Evolutionary conservation across 2,113 vertebrate species (phyloP).

Genomic region (Paramormyrops kingsleyae): DNA sequence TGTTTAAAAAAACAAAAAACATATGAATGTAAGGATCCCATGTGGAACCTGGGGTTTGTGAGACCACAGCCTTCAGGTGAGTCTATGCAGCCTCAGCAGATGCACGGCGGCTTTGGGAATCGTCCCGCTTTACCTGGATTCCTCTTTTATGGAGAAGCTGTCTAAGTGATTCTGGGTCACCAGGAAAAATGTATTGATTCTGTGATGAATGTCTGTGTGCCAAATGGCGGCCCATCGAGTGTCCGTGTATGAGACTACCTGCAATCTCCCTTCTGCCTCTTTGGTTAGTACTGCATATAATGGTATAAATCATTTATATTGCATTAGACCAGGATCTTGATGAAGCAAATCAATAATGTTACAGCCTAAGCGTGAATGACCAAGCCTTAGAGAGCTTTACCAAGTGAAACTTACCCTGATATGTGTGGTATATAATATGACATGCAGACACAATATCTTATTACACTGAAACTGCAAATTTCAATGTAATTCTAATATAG

Average conservation of each 20-base stretch:
- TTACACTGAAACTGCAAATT: neutral
- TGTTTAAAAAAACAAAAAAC: neutral
- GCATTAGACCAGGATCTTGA: neutral
- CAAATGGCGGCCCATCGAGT: neutral
- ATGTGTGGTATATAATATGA: neutral
- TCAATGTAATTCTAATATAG: neutral
- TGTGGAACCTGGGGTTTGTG: neutral
- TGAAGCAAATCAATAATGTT: neutral
- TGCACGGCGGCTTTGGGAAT: neutral
- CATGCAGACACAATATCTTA: neutral
- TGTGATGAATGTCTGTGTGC: neutral
- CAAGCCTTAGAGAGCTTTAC: neutral
- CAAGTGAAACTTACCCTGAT: neutral
- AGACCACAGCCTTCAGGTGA: neutral
- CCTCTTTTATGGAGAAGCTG: neutral
- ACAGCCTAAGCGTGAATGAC: neutral
- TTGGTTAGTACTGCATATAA: neutral
- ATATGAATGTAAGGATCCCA: neutral
- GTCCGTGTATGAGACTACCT: neutral
- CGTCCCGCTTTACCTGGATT: neutral
- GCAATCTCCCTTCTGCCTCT: neutral
- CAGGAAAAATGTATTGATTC: neutral
- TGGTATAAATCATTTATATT: conserved; percentile 5
- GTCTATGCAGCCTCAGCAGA: neutral
- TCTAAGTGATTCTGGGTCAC: neutral